These are phyloP conservation scores for Plectrocnemia conspersa DNA, from an alignment of 1,140 invertebrate species.

Conservation along the genomic window DNA sequence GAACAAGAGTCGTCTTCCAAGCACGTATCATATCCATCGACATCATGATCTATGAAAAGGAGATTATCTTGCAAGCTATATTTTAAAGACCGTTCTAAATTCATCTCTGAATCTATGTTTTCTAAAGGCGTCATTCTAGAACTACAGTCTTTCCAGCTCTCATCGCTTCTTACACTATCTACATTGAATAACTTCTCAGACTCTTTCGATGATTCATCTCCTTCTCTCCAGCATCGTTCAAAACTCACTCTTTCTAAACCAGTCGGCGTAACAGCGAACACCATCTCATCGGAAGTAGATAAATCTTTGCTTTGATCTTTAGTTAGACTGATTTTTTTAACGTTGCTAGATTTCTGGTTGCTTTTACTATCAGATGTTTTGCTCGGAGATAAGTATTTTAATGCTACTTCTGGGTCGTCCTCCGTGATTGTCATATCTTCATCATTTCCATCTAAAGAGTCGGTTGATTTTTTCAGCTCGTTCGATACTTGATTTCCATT, in stretches of 20 bases:
- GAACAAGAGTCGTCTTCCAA: conserved; percentile 47
- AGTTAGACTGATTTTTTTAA: conserved; percentile 38
- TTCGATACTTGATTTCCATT: conserved; percentile 27
- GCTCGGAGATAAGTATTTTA: conserved; percentile 26
- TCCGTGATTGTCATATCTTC: conserved; percentile 52
- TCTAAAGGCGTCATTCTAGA: conserved; percentile 28
- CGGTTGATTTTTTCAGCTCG: conserved; percentile 42
- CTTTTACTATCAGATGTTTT: conserved; percentile 42
- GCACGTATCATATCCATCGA: conserved; percentile 51
- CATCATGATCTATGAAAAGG: conserved; percentile 48
- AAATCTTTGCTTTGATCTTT: conserved; percentile 50
- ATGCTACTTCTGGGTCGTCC: conserved; percentile 44
- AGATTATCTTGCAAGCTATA: conserved; percentile 26
- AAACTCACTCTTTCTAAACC: conserved; percentile 50
- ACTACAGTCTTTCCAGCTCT: conserved; percentile 45
- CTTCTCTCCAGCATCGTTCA: conserved; percentile 47
- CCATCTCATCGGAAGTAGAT: conserved; percentile 52
- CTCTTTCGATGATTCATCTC: conserved; percentile 35
- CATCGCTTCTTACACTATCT: conserved; percentile 44
- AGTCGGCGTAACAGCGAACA: conserved; percentile 49
- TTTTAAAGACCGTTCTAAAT: conserved; percentile 19
- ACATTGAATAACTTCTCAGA: conserved; percentile 32
- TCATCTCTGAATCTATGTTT: conserved; percentile 16
- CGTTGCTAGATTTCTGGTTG: conserved; percentile 32
- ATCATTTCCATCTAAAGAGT: conserved; percentile 47